A percentile compares a stretch with the other conserved stretches of the same genome.
Conservation (phyloP, 1,140 invertebrate species). For the Brachionus manjavacas region DNA sequence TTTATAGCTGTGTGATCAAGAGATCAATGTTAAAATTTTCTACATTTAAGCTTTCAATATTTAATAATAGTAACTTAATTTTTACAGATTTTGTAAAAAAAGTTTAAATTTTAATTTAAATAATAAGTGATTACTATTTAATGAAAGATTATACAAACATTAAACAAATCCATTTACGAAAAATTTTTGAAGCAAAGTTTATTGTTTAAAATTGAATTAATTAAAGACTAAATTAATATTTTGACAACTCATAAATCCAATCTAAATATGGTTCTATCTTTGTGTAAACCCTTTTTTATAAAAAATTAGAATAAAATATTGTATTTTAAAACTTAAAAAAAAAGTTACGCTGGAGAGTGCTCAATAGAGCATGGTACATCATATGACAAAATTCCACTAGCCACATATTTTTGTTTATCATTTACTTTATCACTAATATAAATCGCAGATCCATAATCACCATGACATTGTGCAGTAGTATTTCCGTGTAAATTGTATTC, state of each 20-base stretch:
- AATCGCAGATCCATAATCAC: constrained; percentile 15
- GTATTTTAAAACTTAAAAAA: not conserved
- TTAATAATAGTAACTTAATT: no score
- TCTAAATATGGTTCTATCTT: not conserved
- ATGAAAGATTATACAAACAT: no score
- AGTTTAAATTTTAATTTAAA: no score
- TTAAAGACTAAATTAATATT: not conserved
- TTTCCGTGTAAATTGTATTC: constrained; percentile 4
- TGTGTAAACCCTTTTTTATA: not conserved
- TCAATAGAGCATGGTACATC: not conserved
- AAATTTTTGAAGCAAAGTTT: no score
- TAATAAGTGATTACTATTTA: no score
- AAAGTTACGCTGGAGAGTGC: constrained; percentile 18
- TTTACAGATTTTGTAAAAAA: no score
- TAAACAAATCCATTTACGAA: no score
- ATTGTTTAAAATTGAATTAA: no score
- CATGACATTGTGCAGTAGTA: not conserved
- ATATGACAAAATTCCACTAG: not conserved
- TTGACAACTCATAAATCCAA: not conserved
- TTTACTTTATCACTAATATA: not conserved
- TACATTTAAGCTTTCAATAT: no score
- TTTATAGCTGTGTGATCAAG: no score
- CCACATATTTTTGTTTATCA: constrained; percentile 23
- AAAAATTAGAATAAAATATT: not conserved
- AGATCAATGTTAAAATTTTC: no score